Evolutionary conservation across 1,140 invertebrate species (phyloP).

Genomic region (Mylabris phalerata): DNA sequence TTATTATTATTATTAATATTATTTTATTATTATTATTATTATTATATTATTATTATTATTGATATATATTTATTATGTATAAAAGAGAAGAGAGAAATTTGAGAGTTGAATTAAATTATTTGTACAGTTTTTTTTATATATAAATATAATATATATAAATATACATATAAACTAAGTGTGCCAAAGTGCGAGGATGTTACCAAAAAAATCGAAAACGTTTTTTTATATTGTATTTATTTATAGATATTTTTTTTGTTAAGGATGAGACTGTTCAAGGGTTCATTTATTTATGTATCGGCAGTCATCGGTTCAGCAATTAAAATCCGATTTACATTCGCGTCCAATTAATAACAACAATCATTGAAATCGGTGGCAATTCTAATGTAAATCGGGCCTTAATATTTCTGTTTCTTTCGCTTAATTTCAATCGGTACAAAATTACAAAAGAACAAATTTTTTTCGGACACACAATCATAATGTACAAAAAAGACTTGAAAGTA

Average conservation of each 20-base stretch:
- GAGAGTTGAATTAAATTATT: conserved; percentile 38
- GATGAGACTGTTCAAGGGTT: conserved; percentile 35
- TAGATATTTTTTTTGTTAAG: conserved; percentile 22
- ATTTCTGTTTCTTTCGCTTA: too few relatives aligned
- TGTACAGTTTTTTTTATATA: conserved; percentile 40
- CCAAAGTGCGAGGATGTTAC: conserved; percentile 44
- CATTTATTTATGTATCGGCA: conserved; percentile 38
- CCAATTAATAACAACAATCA: too few relatives aligned
- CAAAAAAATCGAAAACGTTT: conserved; percentile 24
- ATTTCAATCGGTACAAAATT: conserved; percentile 9
- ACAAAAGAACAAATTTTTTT: conserved; percentile 9
- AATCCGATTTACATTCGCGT: conserved; percentile 29
- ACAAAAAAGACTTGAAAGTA: conserved; percentile 29
- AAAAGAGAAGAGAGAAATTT: conserved; percentile 29
- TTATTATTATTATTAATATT: conserved; percentile 25
- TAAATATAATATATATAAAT: too few relatives aligned
- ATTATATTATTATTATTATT: conserved; percentile 16
- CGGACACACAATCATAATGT: conserved; percentile 18
- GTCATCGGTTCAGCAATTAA: conserved; percentile 29
- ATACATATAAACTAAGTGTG: conserved; percentile 33
- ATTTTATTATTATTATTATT: conserved; percentile 26
- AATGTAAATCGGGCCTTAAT: too few relatives aligned
- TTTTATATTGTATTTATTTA: conserved; percentile 36
- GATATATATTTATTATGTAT: conserved; percentile 43
- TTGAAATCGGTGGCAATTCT: too few relatives aligned